These are phyloP conservation scores for Brachypterus glaber DNA, from an alignment of 2,888 invertebrate species.

Conservation along the genomic window DNA sequence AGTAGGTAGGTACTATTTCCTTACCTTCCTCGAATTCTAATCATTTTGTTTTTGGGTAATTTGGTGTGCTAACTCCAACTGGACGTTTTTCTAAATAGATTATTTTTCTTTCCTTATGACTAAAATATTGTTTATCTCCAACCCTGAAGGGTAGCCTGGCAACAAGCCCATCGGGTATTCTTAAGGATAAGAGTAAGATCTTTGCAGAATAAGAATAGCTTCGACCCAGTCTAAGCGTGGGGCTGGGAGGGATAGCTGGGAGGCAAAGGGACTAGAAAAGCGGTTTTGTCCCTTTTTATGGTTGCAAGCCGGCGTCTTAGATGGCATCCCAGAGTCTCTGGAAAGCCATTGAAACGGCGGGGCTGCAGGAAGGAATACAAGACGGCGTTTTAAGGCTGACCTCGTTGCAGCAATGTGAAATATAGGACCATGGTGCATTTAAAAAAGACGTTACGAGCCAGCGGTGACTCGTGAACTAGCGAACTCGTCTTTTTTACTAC, in stretches of 20 bases:
- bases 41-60: no score
- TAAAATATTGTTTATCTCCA: no score
- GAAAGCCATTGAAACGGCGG: constrained; percentile 10
- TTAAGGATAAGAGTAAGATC: no score
- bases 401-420: constrained; percentile 14
- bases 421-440: constrained; percentile 13
- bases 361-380: constrained; percentile 13
- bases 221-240: neutral
- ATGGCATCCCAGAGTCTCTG: constrained; percentile 9
- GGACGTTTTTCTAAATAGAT: no score
- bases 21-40: no score
- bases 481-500: no score
- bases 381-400: constrained; percentile 16
- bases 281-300: constrained; percentile 8
- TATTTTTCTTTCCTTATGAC: no score
- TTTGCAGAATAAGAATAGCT: no score
- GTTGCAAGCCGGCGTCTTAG: constrained; percentile 7
- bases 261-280: neutral
- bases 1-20: no score
- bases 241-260: neutral
- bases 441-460: constrained; percentile 10
- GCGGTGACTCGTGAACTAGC: neutral
- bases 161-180: no score
- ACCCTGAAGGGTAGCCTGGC: no score
- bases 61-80: no score